Conservation (phyloP, 2,113 vertebrate genomes). For the Pedionomus torquatus region DNA sequence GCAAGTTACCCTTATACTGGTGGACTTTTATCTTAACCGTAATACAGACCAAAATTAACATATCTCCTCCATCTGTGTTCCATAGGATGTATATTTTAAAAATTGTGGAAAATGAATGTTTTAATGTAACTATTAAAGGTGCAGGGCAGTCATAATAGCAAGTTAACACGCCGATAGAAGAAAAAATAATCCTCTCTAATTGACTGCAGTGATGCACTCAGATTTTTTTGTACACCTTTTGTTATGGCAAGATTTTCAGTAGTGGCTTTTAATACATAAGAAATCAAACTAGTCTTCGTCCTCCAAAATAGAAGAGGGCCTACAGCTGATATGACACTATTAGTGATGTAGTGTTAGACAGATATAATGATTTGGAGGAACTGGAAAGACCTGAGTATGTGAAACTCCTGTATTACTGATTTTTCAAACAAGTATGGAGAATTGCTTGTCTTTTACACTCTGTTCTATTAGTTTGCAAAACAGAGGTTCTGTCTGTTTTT, state of each 20-base stretch:
- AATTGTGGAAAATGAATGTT: background rate
- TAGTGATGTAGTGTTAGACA: too few species aligned
- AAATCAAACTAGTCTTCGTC: background rate
- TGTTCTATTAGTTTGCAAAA: background rate
- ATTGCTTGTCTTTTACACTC: background rate
- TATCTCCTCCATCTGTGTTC: background rate
- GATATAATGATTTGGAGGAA: too few species aligned
- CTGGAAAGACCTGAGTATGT: background rate
- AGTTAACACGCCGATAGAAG: background rate
- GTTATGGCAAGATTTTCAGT: background rate
- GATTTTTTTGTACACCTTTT: background rate
- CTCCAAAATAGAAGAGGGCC: background rate
- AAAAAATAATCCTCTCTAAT: background rate
- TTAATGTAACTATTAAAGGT: background rate
- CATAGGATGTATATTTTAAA: background rate
- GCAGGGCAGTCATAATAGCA: background rate
- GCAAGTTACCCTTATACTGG: background rate
- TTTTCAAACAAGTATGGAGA: background rate
- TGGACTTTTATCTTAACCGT: background rate
- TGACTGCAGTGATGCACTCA: background rate
- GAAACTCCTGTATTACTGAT: background rate
- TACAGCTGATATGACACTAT: too few species aligned
- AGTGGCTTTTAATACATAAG: background rate
- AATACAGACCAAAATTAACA: background rate
- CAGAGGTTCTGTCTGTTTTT: background rate